Conservation (phyloP, 2,888 invertebrate species). For the Caenorhabditis sinica region DNA sequence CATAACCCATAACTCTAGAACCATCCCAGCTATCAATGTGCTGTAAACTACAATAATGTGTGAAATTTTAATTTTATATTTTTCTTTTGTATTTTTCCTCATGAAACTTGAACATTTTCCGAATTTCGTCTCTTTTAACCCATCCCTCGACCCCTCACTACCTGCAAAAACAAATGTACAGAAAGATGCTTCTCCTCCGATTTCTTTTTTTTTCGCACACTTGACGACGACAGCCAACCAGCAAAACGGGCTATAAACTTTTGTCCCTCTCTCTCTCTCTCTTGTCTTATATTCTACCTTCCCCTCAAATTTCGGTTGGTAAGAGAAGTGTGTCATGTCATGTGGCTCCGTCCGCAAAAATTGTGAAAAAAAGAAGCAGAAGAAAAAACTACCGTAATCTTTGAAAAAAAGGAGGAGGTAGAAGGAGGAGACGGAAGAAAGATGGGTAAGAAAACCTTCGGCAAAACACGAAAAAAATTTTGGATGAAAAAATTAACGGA, state of each 20-base stretch:
- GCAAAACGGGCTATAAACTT: slow-evolving; percentile 34
- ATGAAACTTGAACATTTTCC: too few species aligned
- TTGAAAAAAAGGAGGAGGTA: background rate
- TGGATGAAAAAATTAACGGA: too few species aligned
- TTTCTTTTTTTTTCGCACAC: slow-evolving; percentile 43
- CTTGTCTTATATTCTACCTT: slow-evolving; percentile 14
- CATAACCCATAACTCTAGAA: too few species aligned
- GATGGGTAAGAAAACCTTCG: background rate
- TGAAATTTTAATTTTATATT: too few species aligned
- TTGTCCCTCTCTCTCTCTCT: background rate
- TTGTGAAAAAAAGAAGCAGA: background rate
- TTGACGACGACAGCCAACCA: slow-evolving; percentile 41
- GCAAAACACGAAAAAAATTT: too few species aligned
- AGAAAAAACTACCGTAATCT: slow-evolving; percentile 11
- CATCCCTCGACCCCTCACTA: too few species aligned
- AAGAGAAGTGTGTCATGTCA: slow-evolving; percentile 24
- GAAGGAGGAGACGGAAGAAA: background rate
- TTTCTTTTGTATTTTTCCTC: too few species aligned
- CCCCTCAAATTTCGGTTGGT: too few species aligned
- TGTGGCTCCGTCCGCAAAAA: background rate
- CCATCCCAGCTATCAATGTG: too few species aligned
- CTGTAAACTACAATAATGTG: too few species aligned
- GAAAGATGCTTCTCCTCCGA: background rate
- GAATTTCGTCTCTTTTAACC: too few species aligned
- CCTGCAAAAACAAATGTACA: too few species aligned